Evolutionary conservation across 2,113 vertebrate genomes (phyloP).

Genomic region (Neolamprologus falcicula): DNA sequence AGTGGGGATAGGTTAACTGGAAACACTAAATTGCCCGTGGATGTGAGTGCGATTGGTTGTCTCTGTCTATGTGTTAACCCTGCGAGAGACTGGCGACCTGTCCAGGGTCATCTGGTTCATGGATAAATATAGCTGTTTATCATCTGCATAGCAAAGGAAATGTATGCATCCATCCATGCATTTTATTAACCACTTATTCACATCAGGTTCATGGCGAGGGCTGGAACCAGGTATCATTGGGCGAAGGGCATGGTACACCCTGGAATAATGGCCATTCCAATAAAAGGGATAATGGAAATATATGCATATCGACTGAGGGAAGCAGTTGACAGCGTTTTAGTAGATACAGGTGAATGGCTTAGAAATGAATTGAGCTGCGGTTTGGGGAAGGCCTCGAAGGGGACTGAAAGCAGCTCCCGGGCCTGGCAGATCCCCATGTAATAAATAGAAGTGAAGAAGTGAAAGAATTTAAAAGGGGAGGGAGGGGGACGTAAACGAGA

Average conservation of each 20-base stretch:
- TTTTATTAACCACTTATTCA: not conserved
- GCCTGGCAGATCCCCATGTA: not conserved
- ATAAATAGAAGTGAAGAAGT: not conserved
- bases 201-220: not conserved
- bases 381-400: not conserved
- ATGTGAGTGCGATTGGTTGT: not conserved
- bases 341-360: not conserved
- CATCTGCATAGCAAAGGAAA: not conserved
- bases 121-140: not conserved
- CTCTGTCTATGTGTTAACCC: not conserved
- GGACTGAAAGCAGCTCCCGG: not conserved
- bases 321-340: not conserved
- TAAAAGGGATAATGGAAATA: not conserved
- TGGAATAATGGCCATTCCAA: not conserved
- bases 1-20: not conserved
- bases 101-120: not conserved
- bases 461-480: not conserved
- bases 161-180: not conserved
- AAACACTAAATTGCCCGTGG: not conserved
- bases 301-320: not conserved
- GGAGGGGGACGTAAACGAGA: not conserved
- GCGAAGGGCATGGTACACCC: not conserved
- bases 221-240: not conserved
- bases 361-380: not conserved
- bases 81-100: not conserved